Percentiles rank a stretch among this genome's conserved stretches.
Conservation (phyloP, 2,113 vertebrate species). For the Pampusana beccarii region DNA sequence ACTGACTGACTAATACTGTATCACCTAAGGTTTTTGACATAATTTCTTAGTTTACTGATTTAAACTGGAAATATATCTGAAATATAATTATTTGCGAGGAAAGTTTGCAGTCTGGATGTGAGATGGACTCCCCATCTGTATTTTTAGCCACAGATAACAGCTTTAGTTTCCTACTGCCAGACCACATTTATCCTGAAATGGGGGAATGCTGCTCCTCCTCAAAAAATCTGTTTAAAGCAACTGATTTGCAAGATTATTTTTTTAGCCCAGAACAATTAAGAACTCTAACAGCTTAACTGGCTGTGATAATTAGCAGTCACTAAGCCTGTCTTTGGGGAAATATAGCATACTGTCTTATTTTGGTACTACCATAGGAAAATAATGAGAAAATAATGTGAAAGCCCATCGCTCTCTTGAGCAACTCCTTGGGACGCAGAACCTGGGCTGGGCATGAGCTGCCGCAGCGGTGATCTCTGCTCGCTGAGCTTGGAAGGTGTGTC, state of each 20-base stretch:
- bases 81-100: background rate
- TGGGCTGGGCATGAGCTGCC: background rate
- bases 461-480: accelerated
- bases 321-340: background rate
- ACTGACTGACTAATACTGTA: background rate
- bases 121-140: background rate
- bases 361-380: background rate
- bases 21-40: background rate
- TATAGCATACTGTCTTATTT: background rate
- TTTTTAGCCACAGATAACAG: background rate
- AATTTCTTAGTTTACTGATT: background rate
- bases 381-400: background rate
- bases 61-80: background rate
- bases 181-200: background rate
- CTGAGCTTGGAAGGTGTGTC: background rate
- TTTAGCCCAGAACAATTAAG: background rate
- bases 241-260: background rate
- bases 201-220: background rate
- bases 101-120: background rate
- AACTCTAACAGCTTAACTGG: background rate
- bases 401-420: background rate
- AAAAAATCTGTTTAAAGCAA: background rate
- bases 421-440: background rate
- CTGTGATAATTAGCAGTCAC: background rate
- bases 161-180: background rate